Base-by-base conservation (phyloP, 1,140 invertebrate species). In the Aphaenogaster rudis region DNA sequence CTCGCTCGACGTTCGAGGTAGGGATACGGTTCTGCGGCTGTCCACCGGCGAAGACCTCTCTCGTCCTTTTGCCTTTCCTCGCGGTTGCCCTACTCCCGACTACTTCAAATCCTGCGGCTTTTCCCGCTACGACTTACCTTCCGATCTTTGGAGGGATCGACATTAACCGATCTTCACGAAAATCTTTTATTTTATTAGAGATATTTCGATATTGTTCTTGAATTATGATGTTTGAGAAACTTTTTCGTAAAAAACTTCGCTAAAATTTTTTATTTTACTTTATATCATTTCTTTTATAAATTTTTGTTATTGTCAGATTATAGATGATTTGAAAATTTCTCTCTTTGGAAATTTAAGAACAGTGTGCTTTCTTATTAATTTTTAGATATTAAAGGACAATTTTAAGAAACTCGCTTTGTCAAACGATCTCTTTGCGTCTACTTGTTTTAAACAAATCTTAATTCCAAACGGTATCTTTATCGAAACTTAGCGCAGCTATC, bases 1-100 rank as follows among this genome's bases (percentile, higher is more conserved):
- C 67, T 52, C 28, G 86, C 48, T 78, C 86, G 76, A 88, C 88
- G 86, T 90, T 86, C 89, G 79, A 71, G 72, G 89, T 89, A 92
- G 90, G 88, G 82, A 64, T 90, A 81, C 39, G 17, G 33, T 13
- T 66, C 59, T 42, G 69, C 69, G 61, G 63, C 59, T 82, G 76
- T 88, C 78, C 90, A 86, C 76, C 76, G 69, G 61, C 86, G 74
- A 76, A 69, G 78, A 86, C 72, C 59, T 88, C 85, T 71, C 74
- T 39, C 52, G 28, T 82, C 85, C 87, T 63, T 82, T 80, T 79
- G 28, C 72, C 86, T 48, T 87, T 87, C 57, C 57, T n/a, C 45
- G 52, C 54, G 17, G 17, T 33, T 72, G 39, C 15, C 52, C 63
- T 67, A 82, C 52, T 88, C 54, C 54, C 64, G 48, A 15, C 8